Conservation (phyloP, 2,888 invertebrate genomes). For the Drosophila mercatorum region DNA sequence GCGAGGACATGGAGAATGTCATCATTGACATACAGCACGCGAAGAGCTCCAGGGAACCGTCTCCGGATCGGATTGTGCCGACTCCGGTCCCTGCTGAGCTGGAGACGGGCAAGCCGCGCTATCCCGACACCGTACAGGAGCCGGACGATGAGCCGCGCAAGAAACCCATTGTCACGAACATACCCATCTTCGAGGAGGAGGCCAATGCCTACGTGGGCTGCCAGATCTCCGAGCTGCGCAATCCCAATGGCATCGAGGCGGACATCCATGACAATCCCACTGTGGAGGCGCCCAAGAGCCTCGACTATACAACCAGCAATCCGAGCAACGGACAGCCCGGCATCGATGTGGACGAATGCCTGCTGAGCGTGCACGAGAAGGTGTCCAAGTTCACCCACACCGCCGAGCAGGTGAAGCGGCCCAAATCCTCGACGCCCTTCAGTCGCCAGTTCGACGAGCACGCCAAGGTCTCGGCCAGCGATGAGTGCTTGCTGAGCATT, state of each 20-base stretch:
- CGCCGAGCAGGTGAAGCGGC: constrained; percentile 85
- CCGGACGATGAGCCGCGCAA: constrained; percentile 88
- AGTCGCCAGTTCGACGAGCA: constrained; percentile 81
- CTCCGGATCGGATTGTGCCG: constrained; percentile 90
- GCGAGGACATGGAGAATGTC: constrained; percentile 86
- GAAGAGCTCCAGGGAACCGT: constrained; percentile 90
- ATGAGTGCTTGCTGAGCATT: constrained; percentile 87
- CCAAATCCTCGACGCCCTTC: constrained; percentile 81
- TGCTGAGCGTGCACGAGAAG: constrained; percentile 89
- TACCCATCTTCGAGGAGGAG: constrained; percentile 87
- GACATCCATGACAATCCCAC: constrained; percentile 76
- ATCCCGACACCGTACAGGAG: constrained; percentile 90
- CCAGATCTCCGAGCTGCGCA: constrained; percentile 86
- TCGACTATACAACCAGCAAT: constrained; percentile 74
- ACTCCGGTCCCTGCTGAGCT: constrained; percentile 86
- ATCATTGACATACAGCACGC: constrained; percentile 89
- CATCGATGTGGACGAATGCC: constrained; percentile 86
- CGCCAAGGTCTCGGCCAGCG: constrained; percentile 83
- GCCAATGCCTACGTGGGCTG: constrained; percentile 82
- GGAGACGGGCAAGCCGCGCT: constrained; percentile 87
- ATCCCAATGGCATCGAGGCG: constrained; percentile 73
- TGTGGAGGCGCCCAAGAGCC: constrained; percentile 86
- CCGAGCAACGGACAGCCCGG: constrained; percentile 47
- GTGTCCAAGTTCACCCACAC: constrained; percentile 88
- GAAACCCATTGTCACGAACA: constrained; percentile 85